These are phyloP conservation scores for Poeciliopsis presidionis DNA, from an alignment of 2,797 vertebrate genomes.

Conservation along the genomic window DNA sequence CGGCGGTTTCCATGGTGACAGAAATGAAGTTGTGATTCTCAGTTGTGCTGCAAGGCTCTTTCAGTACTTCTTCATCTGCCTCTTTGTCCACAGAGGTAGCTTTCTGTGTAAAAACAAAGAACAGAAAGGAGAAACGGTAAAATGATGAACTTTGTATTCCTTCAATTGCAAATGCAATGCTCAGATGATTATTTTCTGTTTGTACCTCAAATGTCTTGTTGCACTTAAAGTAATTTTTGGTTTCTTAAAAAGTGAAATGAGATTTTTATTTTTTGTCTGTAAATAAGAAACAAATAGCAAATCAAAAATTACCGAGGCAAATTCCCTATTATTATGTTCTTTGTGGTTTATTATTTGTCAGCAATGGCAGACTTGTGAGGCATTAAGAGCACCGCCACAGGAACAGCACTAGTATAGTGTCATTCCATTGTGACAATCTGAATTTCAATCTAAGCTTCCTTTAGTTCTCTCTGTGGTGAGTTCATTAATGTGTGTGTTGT, in stretches of 20 bases:
- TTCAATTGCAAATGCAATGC: neutral
- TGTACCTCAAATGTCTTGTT: neutral
- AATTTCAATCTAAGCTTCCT: constrained; percentile 12
- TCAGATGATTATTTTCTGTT: neutral
- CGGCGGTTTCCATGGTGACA: constrained; percentile 83
- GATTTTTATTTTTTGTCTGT: neutral
- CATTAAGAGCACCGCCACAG: constrained; percentile 9
- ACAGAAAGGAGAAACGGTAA: neutral
- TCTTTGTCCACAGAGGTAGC: constrained; percentile 58
- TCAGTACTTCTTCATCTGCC: constrained; percentile 73
- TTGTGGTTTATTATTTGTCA: neutral
- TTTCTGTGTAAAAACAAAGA: constrained; percentile 62
- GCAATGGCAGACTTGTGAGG: neutral
- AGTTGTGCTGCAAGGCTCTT: constrained; percentile 69
- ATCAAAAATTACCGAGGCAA: neutral
- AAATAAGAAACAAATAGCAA: neutral
- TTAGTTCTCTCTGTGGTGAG: neutral
- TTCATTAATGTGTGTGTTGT: neutral
- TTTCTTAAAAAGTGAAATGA: neutral
- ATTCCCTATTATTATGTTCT: neutral
- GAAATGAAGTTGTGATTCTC: constrained; percentile 70
- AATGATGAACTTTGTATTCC: neutral
- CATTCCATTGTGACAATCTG: constrained; percentile 25
- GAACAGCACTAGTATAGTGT: constrained; percentile 12
- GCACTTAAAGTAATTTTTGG: neutral